Conservation (phyloP, 2,113 vertebrate species). For the Xiphophorus couchianus region DNA sequence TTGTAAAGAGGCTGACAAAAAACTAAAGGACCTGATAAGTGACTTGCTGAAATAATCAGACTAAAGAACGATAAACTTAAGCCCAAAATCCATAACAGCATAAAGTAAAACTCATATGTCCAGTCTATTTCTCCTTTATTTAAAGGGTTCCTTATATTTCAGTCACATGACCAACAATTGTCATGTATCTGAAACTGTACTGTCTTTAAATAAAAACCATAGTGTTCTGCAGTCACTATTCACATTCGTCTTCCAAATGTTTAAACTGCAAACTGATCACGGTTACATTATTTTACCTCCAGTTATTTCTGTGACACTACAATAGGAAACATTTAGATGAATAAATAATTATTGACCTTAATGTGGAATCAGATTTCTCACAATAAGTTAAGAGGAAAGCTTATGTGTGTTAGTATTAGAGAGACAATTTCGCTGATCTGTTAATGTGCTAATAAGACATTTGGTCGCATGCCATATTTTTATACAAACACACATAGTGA, state of each 20-base stretch:
- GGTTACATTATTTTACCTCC: neutral
- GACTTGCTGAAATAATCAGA: no score
- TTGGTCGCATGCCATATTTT: neutral
- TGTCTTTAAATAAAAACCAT: neutral
- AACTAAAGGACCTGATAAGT: no score
- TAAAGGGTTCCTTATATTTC: neutral
- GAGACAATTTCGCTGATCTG: conserved; percentile 5
- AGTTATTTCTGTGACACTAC: neutral
- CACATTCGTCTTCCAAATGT: neutral
- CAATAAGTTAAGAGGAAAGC: neutral
- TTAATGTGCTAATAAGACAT: conserved; percentile 4
- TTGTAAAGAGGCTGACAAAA: no score
- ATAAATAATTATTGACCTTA: no score
- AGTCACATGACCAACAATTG: neutral
- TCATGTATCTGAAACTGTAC: neutral
- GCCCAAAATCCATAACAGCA: no score
- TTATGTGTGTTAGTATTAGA: conserved; percentile 19
- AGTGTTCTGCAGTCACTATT: neutral
- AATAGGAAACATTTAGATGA: no score
- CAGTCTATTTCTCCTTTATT: no score
- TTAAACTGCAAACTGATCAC: neutral
- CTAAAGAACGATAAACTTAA: no score
- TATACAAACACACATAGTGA: neutral
- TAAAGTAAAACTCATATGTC: no score
- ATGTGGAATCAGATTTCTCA: no score